Evolutionary conservation across 1,140 invertebrate species (phyloP), one percentile per base, ranked within the genome.

Genomic region (Heliothis virescens): DNA sequence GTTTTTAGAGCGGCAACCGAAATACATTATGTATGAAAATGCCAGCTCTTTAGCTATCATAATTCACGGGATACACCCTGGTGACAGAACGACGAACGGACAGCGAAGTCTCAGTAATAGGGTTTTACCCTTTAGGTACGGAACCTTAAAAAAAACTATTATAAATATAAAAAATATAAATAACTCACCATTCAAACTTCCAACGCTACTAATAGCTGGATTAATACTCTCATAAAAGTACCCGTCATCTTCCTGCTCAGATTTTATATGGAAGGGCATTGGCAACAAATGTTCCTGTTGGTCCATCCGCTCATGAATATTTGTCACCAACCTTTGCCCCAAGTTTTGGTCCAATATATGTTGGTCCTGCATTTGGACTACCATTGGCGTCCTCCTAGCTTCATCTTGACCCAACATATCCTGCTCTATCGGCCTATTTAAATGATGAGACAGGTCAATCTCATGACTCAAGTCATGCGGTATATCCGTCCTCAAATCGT

Each of bases 221-320:
- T 84, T 89, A 0, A 90, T 86, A 74, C 84, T 90, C 2, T 92
- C 92, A 81, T 93, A 93, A 34, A 94, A 94, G 81, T 94, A 94
- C 0, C 89, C 85, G 62, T 94, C 92, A 52, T 94, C 93, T 12
- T 94, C 91, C 41, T 93, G 91, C 55, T 94, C 93, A 0, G 91
- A 85, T 34, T 94, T 94, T 48, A 94, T 94, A 73, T 94, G 89
- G 59, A 92, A 92, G 0, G 87, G 91, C 87, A 92, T 87, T 15
- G 90, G 88, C 34, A 91, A 71, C 16, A 91, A 76, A 78, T 87
- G 82, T 3, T 92, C 89, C 72, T 79, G 83, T 13, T 88, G 83
- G 4, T 91, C 87, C 50, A 88, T 26, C 1, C 86, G 63, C 0
- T 90, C 88, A 34, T 91, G 83, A 2, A 87, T 62, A 79, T 26